Base-by-base conservation (phyloP, 2,113 vertebrate species). In the Perca schrenkii region DNA sequence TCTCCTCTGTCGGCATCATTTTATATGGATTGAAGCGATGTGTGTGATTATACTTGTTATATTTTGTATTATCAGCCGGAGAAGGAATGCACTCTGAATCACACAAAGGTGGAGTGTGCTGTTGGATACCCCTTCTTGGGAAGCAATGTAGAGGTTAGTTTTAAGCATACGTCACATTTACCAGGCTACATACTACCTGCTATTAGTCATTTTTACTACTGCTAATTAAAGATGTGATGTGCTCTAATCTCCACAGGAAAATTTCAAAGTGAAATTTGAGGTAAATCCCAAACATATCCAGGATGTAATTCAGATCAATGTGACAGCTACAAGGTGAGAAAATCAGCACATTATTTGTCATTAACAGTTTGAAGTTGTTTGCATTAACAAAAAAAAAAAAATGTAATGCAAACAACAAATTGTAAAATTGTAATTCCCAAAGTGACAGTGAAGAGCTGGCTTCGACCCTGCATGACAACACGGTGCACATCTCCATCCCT, bases 71-170 rank as follows among this genome's bases (percentile, higher is more conserved):
- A 64, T 54, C 87, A 99, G 97, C 95, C 92, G 47, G 97, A 97
- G 83, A 97, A 95, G 87, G 95, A 92, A 0, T 98, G 96, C 92
- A 94, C 96, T 73, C 94, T 95, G 17, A 95, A 96, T 57, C 82
- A 95, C 66, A 95, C 89, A 10, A 97, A 94, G 77, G 89, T 97
- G 86, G 96, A 96, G 36, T 99, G 97, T 84, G 97, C 95, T 76
- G 96, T 99, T 40, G 97, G 97, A 77, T 99, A 99, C 82, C 98
- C 98, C 4, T 99, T 99, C 91, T 92, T 99, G 80, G 96, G 93
- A 88, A 86, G 79, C 75, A 91, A 90, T 47, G 91, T 92, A 46
- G 90, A 91, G 97, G 98, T 87, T 2, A 49, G 60, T 66, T 34
- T 40, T 50, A 14, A 67, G 2, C 43, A 8, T 1, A 47, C 1